Conservation (phyloP, 2,888 invertebrate species). For the Ptilodon capucinus region DNA sequence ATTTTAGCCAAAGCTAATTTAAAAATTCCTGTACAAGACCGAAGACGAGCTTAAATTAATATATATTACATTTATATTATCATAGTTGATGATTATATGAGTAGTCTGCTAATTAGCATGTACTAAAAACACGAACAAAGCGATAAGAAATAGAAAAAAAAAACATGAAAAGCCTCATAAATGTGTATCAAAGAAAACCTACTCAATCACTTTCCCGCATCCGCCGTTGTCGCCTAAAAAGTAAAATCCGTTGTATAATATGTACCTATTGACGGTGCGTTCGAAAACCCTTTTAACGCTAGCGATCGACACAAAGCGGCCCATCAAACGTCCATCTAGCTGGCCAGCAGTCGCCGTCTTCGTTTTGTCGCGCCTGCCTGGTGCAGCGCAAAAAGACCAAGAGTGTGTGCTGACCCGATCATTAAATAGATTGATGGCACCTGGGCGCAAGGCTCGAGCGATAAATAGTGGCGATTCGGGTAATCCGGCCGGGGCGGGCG, state of each 20-base stretch:
- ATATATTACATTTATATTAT: no score
- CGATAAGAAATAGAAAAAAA: no score
- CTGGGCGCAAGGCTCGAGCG: constrained; percentile 80
- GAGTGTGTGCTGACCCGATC: constrained; percentile 82
- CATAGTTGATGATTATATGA: no score
- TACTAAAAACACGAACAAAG: no score
- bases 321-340: constrained; percentile 82
- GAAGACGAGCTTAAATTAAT: no score
- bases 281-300: constrained; percentile 70
- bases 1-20: no score
- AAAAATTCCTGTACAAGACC: no score
- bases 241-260: constrained; percentile 36
- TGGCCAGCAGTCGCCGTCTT: constrained; percentile 56
- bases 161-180: neutral
- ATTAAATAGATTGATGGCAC: constrained; percentile 83
- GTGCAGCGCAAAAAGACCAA: constrained; percentile 71
- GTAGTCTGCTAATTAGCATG: no score
- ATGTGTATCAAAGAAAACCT: neutral
- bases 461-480: constrained; percentile 83
- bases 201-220: constrained; percentile 7
- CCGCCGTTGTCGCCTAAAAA: constrained; percentile 23
- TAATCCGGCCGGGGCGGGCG: constrained; percentile 71
- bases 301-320: constrained; percentile 77
- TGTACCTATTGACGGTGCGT: constrained; percentile 68
- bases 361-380: constrained; percentile 62